These are phyloP conservation scores for Monopterus albus DNA, from an alignment of 2,113 vertebrate species.

Conservation along the genomic window DNA sequence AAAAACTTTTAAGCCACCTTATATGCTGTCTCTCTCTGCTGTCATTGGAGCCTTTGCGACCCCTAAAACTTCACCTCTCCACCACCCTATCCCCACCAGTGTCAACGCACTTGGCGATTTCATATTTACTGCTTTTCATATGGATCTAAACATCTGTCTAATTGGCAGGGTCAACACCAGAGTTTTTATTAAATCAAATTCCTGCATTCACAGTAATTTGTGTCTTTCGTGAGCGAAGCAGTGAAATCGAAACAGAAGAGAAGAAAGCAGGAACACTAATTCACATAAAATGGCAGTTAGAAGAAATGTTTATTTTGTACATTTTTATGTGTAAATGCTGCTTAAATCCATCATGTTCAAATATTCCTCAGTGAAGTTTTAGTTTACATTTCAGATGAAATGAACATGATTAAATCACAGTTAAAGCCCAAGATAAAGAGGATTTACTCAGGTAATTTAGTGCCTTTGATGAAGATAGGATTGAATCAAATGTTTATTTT, in stretches of 20 bases:
- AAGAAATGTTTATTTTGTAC: slow-evolving; percentile 1
- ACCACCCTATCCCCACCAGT: no score
- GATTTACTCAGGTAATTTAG: slow-evolving; percentile 66
- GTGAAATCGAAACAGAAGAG: background rate
- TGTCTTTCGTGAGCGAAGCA: background rate
- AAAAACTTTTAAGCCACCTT: no score
- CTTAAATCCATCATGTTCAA: slow-evolving; percentile 10
- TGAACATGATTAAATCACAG: slow-evolving; percentile 38
- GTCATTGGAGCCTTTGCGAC: no score
- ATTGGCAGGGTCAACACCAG: no score
- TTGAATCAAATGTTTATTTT: slow-evolving; percentile 66
- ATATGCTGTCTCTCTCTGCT: no score
- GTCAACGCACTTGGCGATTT: no score
- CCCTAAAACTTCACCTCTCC: no score
- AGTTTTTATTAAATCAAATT: no score
- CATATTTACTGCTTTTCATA: no score
- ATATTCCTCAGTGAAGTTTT: slow-evolving; percentile 8
- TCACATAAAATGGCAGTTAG: background rate
- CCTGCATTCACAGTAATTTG: no score
- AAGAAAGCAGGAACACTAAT: background rate
- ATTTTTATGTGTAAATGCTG: slow-evolving; percentile 6
- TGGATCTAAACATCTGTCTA: no score
- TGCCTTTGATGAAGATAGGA: slow-evolving; percentile 64
- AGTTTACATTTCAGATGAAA: slow-evolving; percentile 29
- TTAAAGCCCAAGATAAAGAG: slow-evolving; percentile 50